These are phyloP conservation scores for Argya squamiceps DNA, from an alignment of 2,797 vertebrate genomes.

Conservation along the genomic window DNA sequence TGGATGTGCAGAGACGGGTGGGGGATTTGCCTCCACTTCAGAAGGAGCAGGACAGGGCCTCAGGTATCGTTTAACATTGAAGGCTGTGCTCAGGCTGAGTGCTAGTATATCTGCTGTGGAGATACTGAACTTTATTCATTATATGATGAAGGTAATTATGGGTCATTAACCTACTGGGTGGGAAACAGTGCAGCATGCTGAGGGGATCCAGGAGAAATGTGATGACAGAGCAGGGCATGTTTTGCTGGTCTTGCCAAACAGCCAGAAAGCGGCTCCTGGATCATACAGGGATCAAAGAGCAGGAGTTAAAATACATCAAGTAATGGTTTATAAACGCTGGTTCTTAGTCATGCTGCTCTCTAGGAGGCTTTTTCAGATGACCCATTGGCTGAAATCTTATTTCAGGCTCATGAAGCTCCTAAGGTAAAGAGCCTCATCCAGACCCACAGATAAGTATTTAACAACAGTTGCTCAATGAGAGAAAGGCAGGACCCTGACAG, in stretches of 20 bases:
- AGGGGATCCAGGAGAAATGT: conserved; percentile 35
- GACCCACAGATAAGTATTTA: neutral
- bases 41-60: neutral
- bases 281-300: conserved; percentile 28
- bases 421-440: neutral
- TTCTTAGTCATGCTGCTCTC: conserved; percentile 16
- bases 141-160: conserved; percentile 27
- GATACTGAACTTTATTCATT: conserved; percentile 21
- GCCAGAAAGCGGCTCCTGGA: neutral
- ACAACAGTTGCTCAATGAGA: neutral
- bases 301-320: neutral
- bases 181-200: neutral
- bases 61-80: conserved; percentile 20
- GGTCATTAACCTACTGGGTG: conserved; percentile 40
- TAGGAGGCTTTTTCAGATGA: neutral
- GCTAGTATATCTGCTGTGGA: neutral
- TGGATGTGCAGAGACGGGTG: rapidly evolving
- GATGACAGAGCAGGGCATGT: neutral
- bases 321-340: conserved; percentile 1
- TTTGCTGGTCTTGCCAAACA: conserved; percentile 14
- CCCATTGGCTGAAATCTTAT: conserved; percentile 14
- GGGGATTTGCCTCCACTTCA: neutral
- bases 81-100: neutral
- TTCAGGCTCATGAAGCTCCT: conserved; percentile 25
- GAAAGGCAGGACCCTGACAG: neutral